Base-by-base conservation (phyloP, 2,888 invertebrate species). In the Elaeidobius kamerunicus region DNA sequence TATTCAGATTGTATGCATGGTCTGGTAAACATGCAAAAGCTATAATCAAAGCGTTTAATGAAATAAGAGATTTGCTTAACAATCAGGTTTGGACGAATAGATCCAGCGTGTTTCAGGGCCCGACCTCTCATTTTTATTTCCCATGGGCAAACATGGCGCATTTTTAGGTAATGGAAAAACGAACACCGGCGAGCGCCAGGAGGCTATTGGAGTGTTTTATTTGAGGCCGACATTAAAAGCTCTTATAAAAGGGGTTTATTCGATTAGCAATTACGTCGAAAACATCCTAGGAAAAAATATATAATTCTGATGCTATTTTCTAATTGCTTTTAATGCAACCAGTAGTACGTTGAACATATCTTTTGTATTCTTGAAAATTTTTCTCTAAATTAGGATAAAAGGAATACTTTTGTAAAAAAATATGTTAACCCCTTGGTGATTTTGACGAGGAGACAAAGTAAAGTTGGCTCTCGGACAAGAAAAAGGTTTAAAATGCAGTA, bases 41-140 rank as follows among this genome's bases (percentile, higher is more conserved):
- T 65, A 63, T 67, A 68, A 69, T 69, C 67, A 68, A 67, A 69
- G 69, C 65, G 69, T 65, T 68, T 68, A 67, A 69, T 67, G 68
- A 66, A 69, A 68, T 69, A 66, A 68, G 67, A 67, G 69, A 67
- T 67, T 67, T 69, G 67, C 64, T 67, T 67, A 66, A 67, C 67
- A 68, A 68, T 68, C 66, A 66, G 65, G 63, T 67, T 63, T 61
- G 66, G 67, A 66, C 66, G 63, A 62, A 63, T 60, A 64, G 61
- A 55, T 60, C 61, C 56, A 52, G 59, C 62, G 63, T 62, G n/a
- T n/a, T n/a, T 61, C 60, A 62, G 61, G 60, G 61, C 58, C 51
- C 60, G 59, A 64, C 63, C 63, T 62, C 59, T 57, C 54, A 55
- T 57, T 57, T 52, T 51, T 53, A 58, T 58, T 58, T 58, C 58